Conservation (phyloP, 92 coral and sea anemone genomes). For the Parazoanthus swiftii region DNA sequence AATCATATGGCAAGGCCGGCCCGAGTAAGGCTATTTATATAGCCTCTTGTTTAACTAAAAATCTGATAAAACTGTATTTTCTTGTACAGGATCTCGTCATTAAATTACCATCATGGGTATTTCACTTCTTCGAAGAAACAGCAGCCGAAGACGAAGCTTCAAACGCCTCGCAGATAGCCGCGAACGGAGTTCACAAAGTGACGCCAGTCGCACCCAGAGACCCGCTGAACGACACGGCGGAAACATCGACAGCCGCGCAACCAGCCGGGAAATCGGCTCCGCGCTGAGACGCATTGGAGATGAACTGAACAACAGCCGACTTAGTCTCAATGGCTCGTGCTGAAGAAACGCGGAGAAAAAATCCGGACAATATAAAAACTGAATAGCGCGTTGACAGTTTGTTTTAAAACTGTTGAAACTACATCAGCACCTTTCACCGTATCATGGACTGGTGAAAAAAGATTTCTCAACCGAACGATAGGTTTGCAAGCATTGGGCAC, state of each 20-base stretch:
- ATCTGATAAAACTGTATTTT: not conserved
- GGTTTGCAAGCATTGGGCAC: not conserved
- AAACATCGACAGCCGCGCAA: conserved; percentile 67
- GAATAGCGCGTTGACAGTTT: not conserved
- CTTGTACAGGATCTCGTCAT: conserved; percentile 9
- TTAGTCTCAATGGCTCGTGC: conserved; percentile 61
- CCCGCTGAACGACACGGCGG: conserved; percentile 61
- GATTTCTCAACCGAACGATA: not conserved
- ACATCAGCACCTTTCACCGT: not conserved
- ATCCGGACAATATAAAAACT: not conserved
- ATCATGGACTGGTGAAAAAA: too few species aligned
- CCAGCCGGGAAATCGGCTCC: conserved; percentile 84
- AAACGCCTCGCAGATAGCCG: conserved; percentile 80
- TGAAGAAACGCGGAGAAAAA: conserved; percentile 13
- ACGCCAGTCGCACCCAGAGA: conserved; percentile 53
- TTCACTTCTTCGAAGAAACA: conserved; percentile 84
- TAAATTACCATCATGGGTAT: conserved; percentile 69
- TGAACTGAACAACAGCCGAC: conserved; percentile 85
- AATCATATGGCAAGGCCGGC: too few species aligned
- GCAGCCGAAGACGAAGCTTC: conserved; percentile 93
- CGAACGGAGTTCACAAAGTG: conserved; percentile 70
- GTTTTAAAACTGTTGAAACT: not conserved
- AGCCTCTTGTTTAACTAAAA: not conserved
- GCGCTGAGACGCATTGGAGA: conserved; percentile 91
- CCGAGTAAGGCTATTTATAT: too few species aligned